Evolutionary conservation across 1,140 invertebrate species (phyloP).

Genomic region (Linepithema humile): DNA sequence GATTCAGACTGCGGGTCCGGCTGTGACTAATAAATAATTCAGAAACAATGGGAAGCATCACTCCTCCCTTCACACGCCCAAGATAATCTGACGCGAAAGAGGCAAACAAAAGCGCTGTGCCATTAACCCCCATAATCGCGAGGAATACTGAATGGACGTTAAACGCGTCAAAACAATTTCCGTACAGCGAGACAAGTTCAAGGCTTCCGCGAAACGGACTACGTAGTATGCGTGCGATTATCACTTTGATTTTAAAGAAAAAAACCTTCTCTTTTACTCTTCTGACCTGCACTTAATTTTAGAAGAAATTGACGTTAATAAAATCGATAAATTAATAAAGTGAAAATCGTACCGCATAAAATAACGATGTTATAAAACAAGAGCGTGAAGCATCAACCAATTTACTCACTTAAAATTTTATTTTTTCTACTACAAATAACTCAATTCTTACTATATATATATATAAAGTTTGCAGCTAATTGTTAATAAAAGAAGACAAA

Average conservation of each 20-base stretch:
- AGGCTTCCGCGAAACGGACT: neutral
- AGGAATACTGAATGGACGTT: conserved; percentile 23
- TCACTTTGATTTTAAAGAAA: neutral
- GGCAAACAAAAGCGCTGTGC: neutral
- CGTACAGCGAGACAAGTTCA: conserved; percentile 37
- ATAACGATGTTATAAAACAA: conserved; percentile 1
- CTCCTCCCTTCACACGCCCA: neutral
- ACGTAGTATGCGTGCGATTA: neutral
- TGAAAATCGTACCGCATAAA: neutral
- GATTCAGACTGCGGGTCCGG: conserved; percentile 61
- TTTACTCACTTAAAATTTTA: neutral
- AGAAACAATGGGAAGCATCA: conserved; percentile 58
- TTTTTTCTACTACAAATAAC: neutral
- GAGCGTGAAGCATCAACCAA: neutral
- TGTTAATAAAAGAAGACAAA: neutral
- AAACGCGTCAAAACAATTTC: conserved; percentile 2
- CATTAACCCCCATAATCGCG: conserved; percentile 51
- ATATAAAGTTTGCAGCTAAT: neutral
- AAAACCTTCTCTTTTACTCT: neutral
- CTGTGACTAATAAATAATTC: conserved; percentile 76
- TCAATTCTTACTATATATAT: neutral
- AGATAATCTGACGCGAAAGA: conserved; percentile 17
- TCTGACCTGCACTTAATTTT: neutral
- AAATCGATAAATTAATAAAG: neutral
- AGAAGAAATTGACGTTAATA: neutral